phyloP scores from a whole-genome alignment of 2,797 vertebrate genomes.

The Leptodon cayanensis region DNA sequence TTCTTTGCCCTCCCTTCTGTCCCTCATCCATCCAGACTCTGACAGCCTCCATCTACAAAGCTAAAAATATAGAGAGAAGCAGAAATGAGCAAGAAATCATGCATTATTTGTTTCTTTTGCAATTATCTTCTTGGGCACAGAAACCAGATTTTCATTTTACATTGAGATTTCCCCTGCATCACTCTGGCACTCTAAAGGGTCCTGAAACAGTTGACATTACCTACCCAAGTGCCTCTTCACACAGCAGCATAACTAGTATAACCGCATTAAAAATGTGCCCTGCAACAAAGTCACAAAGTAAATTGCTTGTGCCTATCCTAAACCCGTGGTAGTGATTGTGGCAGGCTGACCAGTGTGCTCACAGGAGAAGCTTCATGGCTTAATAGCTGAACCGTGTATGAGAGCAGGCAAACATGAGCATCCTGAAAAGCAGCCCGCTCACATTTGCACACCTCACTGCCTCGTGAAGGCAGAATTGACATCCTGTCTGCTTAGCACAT shows the following conservation, averaged over 20 bases:
- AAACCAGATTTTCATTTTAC: neutral
- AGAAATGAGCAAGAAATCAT: neutral
- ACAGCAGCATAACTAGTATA: neutral
- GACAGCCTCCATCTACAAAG: neutral
- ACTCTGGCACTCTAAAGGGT: neutral
- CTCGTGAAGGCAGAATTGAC: accelerated
- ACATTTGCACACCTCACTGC: neutral
- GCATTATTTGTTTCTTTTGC: neutral
- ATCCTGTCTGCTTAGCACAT: neutral
- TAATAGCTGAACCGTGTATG: accelerated
- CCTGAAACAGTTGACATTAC: neutral
- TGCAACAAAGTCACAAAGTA: neutral
- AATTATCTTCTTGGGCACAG: neutral
- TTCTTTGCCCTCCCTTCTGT: neutral
- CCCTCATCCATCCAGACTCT: neutral
- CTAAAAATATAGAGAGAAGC: neutral
- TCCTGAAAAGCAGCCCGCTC: neutral
- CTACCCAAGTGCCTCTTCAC: neutral
- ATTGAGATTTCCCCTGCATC: neutral
- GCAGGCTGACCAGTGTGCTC: neutral
- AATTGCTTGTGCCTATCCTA: neutral
- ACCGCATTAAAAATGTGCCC: neutral
- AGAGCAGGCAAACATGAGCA: neutral
- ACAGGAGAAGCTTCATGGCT: neutral
- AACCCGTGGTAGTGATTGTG: accelerated